These are phyloP conservation scores for Ganaspis sp. DNA, from an alignment of 1,140 invertebrate genomes.

Conservation along the genomic window DNA sequence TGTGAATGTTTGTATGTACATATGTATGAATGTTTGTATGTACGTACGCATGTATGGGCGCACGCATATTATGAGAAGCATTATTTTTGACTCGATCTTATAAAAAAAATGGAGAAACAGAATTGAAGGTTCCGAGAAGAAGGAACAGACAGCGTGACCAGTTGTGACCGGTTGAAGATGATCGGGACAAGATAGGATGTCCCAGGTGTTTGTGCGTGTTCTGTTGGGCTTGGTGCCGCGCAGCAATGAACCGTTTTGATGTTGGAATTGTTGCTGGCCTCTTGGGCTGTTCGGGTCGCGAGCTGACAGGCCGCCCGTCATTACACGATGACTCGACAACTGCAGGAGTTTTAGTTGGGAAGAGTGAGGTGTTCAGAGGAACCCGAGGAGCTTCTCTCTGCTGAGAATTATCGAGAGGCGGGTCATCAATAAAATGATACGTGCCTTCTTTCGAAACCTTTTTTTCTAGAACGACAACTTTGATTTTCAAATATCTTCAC, in stretches of 20 bases:
- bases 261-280: conserved; percentile 48
- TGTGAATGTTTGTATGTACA: too few species aligned
- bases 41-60: too few species aligned
- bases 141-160: background rate
- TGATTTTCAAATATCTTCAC: background rate
- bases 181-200: conserved; percentile 49
- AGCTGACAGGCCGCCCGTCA: conserved; percentile 72
- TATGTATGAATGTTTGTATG: too few species aligned
- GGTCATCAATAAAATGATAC: conserved; percentile 28
- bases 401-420: conserved; percentile 26
- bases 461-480: conserved; percentile 13
- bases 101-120: background rate
- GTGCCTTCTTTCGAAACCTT: conserved; percentile 24
- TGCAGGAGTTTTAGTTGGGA: conserved; percentile 37
- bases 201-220: conserved; percentile 64
- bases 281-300: conserved; percentile 50
- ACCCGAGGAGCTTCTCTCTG: conserved; percentile 6
- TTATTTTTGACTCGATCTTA: conserved; percentile 3
- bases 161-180: conserved; percentile 44
- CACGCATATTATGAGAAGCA: too few species aligned
- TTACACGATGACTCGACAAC: conserved; percentile 74
- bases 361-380: conserved; percentile 17
- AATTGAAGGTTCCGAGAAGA: conserved; percentile 48
- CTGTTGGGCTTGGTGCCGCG: conserved; percentile 33
- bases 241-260: conserved; percentile 53